A percentile compares a stretch with the other conserved stretches of the same genome.
Evolutionary conservation across 2,888 invertebrate species (phyloP).

Genomic region (Sesamia inferens): DNA sequence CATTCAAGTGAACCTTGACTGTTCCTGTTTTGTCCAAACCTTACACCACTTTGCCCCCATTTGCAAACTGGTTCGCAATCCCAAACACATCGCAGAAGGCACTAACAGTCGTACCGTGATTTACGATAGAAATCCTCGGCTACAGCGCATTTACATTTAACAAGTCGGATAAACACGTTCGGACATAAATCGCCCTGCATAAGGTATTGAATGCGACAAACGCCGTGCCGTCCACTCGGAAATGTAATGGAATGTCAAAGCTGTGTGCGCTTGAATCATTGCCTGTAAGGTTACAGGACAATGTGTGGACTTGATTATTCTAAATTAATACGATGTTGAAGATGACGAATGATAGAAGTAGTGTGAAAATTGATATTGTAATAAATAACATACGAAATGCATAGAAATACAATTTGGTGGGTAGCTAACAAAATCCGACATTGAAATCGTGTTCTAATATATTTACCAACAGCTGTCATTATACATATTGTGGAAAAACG

Average conservation of each 20-base stretch:
- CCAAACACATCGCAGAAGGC: conserved; percentile 36
- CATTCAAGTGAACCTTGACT: background rate
- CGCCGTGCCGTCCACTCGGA: conserved; percentile 26
- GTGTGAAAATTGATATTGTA: no score
- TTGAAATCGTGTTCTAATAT: no score
- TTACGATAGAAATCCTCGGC: conserved; percentile 54
- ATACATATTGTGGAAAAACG: background rate
- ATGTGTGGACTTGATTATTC: conserved; percentile 16
- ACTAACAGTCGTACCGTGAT: conserved; percentile 49
- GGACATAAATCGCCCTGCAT: conserved; percentile 51
- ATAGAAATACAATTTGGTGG: background rate
- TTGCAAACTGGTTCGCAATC: conserved; percentile 31
- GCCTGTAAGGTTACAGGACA: conserved; percentile 30
- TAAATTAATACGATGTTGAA: conserved; percentile 1
- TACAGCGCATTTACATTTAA: conserved; percentile 58
- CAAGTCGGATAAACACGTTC: conserved; percentile 59
- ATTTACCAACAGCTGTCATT: background rate
- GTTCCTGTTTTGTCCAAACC: conserved; percentile 1
- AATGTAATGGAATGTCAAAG: conserved; percentile 32
- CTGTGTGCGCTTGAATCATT: no score
- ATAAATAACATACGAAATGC: background rate
- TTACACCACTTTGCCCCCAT: conserved; percentile 14
- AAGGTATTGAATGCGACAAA: conserved; percentile 53
- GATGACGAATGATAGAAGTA: background rate
- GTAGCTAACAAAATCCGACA: background rate